Evolutionary conservation across 2,888 invertebrate species (phyloP).

Genomic region (Macrostomum cliftonense): DNA sequence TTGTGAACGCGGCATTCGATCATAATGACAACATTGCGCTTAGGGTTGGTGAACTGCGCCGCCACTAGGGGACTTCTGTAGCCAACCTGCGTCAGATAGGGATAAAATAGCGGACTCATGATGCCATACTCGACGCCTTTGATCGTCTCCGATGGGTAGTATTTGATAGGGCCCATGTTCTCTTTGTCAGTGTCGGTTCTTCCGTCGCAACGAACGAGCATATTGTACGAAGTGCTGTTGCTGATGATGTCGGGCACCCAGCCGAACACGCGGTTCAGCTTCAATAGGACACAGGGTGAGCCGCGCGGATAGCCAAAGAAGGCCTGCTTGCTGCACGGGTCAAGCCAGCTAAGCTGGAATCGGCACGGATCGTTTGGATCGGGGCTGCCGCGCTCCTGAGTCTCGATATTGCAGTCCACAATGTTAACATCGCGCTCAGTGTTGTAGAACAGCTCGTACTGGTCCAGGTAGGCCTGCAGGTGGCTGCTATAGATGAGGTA

Average conservation of each 20-base stretch:
- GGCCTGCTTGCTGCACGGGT: constrained; percentile 5
- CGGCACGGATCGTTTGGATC: constrained; percentile 1
- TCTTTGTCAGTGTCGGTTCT: too few relatives aligned
- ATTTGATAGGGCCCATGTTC: too few relatives aligned
- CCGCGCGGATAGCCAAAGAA: constrained; percentile 10
- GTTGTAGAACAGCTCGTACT: too few relatives aligned
- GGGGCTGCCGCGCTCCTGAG: background rate
- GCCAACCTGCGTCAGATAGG: constrained; percentile 6
- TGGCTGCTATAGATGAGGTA: too few relatives aligned
- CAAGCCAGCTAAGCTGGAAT: constrained; percentile 2
- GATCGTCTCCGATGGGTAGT: too few relatives aligned
- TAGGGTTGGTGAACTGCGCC: constrained; percentile 6
- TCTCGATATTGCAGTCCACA: too few relatives aligned
- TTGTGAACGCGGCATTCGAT: constrained; percentile 3
- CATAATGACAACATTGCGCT: constrained; percentile 7
- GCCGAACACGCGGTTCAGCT: constrained; percentile 4
- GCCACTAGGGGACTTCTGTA: constrained; percentile 7
- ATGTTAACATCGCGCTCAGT: too few relatives aligned
- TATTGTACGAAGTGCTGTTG: too few relatives aligned
- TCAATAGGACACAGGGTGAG: constrained; percentile 4
- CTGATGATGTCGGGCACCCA: background rate
- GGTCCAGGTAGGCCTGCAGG: too few relatives aligned
- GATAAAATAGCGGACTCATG: constrained; percentile 4
- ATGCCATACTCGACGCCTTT: too few relatives aligned
- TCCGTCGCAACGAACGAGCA: too few relatives aligned